These are phyloP conservation scores for Plodia interpunctella DNA, from an alignment of 1,140 invertebrate genomes.

Conservation along the genomic window DNA sequence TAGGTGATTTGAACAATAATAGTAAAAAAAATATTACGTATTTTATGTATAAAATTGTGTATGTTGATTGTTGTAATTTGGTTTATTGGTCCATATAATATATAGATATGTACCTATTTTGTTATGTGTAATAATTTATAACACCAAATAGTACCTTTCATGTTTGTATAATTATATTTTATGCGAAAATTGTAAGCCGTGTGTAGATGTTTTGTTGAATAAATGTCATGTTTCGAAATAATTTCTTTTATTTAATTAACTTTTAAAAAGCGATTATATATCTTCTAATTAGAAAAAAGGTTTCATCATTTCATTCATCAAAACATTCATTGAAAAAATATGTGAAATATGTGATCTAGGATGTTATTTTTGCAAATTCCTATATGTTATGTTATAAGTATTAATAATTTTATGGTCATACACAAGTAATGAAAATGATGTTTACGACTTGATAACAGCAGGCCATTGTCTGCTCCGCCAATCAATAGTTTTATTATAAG, in stretches of 20 bases:
- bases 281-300: too few relatives aligned
- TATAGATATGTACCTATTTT: conserved; percentile 45
- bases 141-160: conserved; percentile 65
- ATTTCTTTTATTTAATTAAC: not conserved
- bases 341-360: too few relatives aligned
- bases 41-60: conserved; percentile 43
- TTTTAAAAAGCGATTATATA: too few relatives aligned
- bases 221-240: conserved; percentile 68
- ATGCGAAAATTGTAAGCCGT: conserved; percentile 57
- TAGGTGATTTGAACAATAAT: conserved; percentile 48
- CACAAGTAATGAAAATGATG: too few relatives aligned
- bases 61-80: conserved; percentile 46
- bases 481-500: too few relatives aligned
- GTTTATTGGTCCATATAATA: conserved; percentile 33
- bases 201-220: conserved; percentile 73
- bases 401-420: too few relatives aligned
- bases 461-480: too few relatives aligned
- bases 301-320: too few relatives aligned
- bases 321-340: too few relatives aligned
- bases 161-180: conserved; percentile 49
- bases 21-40: conserved; percentile 24
- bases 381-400: too few relatives aligned
- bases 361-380: too few relatives aligned
- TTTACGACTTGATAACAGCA: too few relatives aligned
- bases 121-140: conserved; percentile 60